Conservation (phyloP, 2,888 invertebrate genomes). For the Drosophila paucipuncta region DNA sequence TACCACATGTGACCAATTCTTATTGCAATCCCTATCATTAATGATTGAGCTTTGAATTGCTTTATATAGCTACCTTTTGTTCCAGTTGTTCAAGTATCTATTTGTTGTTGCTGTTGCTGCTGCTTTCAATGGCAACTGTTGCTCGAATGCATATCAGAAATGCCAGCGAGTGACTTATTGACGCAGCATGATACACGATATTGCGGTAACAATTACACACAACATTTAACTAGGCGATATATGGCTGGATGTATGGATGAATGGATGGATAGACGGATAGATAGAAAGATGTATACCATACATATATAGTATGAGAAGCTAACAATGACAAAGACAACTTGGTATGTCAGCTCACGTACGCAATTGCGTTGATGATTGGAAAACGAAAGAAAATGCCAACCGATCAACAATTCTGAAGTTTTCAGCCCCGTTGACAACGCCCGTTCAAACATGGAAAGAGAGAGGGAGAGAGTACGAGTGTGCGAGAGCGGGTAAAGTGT, state of each 20-base stretch:
- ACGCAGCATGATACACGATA: conserved; percentile 68
- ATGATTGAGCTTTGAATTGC: background rate
- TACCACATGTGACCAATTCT: background rate
- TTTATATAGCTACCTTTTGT: background rate
- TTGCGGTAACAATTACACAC: conserved; percentile 52
- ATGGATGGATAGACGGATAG: conserved; percentile 1
- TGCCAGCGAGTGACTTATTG: conserved; percentile 78
- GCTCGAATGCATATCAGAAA: conserved; percentile 59
- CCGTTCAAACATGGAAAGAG: conserved; percentile 18
- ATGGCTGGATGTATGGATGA: conserved; percentile 14
- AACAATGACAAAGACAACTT: conserved; percentile 52
- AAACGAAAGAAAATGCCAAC: conserved; percentile 61
- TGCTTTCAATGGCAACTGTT: conserved; percentile 45
- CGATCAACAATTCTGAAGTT: conserved; percentile 38
- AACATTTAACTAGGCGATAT: conserved; percentile 42
- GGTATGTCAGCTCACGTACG: conserved; percentile 71
- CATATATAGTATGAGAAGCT: conserved; percentile 15
- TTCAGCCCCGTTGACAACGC: conserved; percentile 62
- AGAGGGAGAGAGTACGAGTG: background rate
- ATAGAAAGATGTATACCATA: background rate
- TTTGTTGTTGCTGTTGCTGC: background rate
- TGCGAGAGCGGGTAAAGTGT: background rate
- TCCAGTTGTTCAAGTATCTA: background rate
- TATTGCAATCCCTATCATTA: background rate
- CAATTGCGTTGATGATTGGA: conserved; percentile 77